These are phyloP conservation scores for Stegastes partitus DNA, from an alignment of 2,113 vertebrate genomes.

Conservation along the genomic window DNA sequence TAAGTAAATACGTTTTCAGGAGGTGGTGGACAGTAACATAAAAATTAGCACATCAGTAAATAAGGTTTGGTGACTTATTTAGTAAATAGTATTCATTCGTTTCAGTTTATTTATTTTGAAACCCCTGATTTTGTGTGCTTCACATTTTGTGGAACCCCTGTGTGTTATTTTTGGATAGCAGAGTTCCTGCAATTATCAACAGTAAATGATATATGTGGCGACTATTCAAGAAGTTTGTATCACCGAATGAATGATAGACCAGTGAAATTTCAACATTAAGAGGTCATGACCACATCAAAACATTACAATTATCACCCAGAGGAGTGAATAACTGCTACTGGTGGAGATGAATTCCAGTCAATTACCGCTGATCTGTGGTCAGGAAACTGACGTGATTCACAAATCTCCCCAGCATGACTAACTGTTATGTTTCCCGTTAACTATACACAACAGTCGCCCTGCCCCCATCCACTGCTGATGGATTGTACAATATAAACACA, in stretches of 20 bases:
- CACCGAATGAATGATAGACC: constrained; percentile 4
- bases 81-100: too few species aligned
- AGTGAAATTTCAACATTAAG: constrained; percentile 31
- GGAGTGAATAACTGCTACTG: constrained; percentile 40
- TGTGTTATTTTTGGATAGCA: background rate
- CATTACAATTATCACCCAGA: constrained; percentile 16
- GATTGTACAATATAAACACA: constrained; percentile 76
- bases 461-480: constrained; percentile 65
- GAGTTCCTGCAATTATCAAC: background rate
- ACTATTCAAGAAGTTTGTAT: constrained; percentile 13
- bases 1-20: too few species aligned
- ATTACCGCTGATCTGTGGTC: constrained; percentile 59
- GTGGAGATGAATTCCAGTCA: constrained; percentile 67
- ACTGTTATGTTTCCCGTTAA: constrained; percentile 68
- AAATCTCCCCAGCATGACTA: constrained; percentile 62
- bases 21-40: too few species aligned
- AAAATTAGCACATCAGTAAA: too few species aligned
- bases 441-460: constrained; percentile 51
- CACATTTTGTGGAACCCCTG: background rate
- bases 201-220: background rate
- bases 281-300: constrained; percentile 39
- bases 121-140: too few species aligned
- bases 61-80: too few species aligned
- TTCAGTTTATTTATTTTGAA: too few species aligned
- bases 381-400: constrained; percentile 60